Percentiles rank a stretch among this genome's conserved stretches.
Evolutionary conservation across 2,113 vertebrate genomes (phyloP).

Genomic region (Zonotrichia leucophrys): DNA sequence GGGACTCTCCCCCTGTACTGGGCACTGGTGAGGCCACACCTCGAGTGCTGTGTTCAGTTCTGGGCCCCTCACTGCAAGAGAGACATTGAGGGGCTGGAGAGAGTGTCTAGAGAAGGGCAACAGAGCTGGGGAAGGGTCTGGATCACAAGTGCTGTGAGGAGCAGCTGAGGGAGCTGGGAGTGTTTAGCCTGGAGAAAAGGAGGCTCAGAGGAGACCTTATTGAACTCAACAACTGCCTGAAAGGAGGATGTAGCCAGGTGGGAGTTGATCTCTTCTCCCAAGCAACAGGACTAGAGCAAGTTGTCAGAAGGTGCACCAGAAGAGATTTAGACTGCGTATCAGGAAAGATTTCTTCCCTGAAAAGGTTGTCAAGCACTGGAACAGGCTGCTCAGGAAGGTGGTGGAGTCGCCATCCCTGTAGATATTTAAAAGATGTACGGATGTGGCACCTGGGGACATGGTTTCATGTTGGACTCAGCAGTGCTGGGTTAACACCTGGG

Average conservation of each 20-base stretch:
- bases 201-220: not conserved
- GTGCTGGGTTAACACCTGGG: not conserved
- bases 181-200: not conserved
- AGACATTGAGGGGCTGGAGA: not conserved
- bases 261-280: not conserved
- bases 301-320: not conserved
- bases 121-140: not conserved
- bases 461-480: not conserved
- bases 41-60: accelerated
- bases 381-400: not conserved
- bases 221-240: not conserved
- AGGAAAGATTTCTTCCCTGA: not conserved
- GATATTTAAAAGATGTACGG: not conserved
- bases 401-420: not conserved
- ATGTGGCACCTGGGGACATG: not conserved
- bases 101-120: not conserved
- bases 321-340: not conserved
- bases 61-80: not conserved
- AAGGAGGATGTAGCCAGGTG: not conserved
- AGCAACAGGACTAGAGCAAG: not conserved
- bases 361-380: not conserved
- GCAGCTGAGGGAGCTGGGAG: not conserved
- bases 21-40: accelerated
- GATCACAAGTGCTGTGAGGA: accelerated
- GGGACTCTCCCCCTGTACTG: accelerated